phyloP scores from a whole-genome alignment of 2,888 invertebrate genomes.

The Exephanes ischioxanthus region DNA sequence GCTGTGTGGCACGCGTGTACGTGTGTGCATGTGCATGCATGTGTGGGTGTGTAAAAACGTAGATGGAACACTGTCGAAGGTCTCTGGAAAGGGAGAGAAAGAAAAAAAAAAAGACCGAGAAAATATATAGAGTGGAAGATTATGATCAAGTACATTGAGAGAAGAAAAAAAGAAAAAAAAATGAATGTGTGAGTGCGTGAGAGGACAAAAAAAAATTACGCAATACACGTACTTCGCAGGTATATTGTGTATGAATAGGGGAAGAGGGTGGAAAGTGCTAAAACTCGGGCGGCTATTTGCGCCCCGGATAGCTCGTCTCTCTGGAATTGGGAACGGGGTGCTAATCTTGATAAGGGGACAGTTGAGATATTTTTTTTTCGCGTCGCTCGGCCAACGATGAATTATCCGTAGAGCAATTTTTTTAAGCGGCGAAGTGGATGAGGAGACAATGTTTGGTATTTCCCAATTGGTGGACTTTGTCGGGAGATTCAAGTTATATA shows the following conservation, averaged over 20 bases:
- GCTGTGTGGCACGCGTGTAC: not conserved
- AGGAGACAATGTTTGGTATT: not conserved
- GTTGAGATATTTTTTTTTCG: not conserved
- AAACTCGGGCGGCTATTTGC: not conserved
- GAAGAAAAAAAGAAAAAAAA: not conserved
- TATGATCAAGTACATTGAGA: not conserved
- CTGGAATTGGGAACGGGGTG: conserved; percentile 2
- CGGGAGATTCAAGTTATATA: no score
- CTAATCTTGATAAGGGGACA: not conserved
- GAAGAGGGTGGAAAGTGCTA: not conserved
- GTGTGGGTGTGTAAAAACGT: not conserved
- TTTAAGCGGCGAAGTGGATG: not conserved
- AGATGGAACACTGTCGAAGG: conserved; percentile 17
- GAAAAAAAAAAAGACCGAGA: conserved; percentile 11
- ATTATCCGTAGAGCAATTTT: not conserved
- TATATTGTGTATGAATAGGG: not conserved
- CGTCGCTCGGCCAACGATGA: not conserved
- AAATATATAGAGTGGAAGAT: conserved; percentile 26
- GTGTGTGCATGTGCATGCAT: not conserved
- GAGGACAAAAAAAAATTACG: not conserved
- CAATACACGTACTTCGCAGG: not conserved
- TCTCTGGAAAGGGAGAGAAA: conserved; percentile 6
- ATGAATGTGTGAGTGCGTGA: not conserved
- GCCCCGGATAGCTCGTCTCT: not conserved
- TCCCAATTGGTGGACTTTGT: no score